These are phyloP conservation scores for Diarsia mendica DNA, from an alignment of 2,888 invertebrate species.

Conservation along the genomic window DNA sequence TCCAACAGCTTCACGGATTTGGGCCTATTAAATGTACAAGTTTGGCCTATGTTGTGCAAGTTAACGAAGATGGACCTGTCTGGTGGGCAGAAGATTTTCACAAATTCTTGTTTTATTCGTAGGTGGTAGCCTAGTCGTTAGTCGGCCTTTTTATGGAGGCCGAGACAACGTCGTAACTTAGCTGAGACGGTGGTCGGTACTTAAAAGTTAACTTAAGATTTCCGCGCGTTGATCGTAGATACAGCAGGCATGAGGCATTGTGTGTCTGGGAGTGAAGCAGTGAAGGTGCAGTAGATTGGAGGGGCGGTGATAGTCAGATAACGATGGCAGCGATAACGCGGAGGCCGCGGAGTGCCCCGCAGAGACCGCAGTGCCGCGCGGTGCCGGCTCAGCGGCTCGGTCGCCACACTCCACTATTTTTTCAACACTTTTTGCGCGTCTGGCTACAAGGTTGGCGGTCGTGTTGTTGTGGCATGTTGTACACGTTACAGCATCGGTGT, in stretches of 20 bases:
- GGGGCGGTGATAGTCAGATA: constrained; percentile 85
- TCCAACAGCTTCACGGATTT: constrained; percentile 39
- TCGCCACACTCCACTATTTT: constrained; percentile 58
- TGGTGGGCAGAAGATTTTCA: constrained; percentile 42
- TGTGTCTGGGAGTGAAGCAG: constrained; percentile 65
- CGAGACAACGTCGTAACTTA: constrained; percentile 33
- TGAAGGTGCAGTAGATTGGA: constrained; percentile 75
- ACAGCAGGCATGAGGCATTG: constrained; percentile 59
- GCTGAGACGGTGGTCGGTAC: constrained; percentile 22
- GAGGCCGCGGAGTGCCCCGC: constrained; percentile 74
- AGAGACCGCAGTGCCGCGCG: constrained; percentile 62
- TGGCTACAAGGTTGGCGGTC: constrained; percentile 70
- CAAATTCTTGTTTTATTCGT: constrained; percentile 40
- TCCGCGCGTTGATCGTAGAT: constrained; percentile 66
- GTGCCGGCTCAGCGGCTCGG: constrained; percentile 49
- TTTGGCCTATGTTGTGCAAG: constrained; percentile 41
- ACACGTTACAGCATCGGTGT: constrained; percentile 45
- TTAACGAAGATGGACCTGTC: constrained; percentile 18
- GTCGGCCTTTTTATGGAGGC: constrained; percentile 33
- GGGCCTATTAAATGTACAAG: constrained; percentile 25
- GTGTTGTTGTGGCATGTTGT: constrained; percentile 63
- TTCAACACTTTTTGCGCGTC: constrained; percentile 74
- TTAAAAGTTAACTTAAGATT: constrained; percentile 53
- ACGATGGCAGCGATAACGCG: constrained; percentile 82
- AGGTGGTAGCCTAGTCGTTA: constrained; percentile 30